A percentile compares a stretch with the other conserved stretches of the same genome.
phyloP scores from a whole-genome alignment of 1,140 invertebrate species.

The Ladona fulva region DNA sequence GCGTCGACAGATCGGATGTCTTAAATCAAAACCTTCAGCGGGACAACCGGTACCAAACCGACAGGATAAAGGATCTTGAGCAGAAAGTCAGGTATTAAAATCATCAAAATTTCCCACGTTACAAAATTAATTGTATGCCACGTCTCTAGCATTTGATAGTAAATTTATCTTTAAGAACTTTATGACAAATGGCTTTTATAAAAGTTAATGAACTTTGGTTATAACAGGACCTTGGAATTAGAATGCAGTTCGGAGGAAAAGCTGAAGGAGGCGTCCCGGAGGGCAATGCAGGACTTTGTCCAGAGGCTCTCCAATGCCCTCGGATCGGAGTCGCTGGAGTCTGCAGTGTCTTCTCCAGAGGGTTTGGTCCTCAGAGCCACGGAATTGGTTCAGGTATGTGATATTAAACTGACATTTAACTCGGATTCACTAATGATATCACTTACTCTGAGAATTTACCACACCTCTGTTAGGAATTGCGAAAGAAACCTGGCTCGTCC shows the following conservation, averaged over 20 bases:
- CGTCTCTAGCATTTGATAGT: background rate
- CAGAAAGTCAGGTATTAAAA: conserved; percentile 44
- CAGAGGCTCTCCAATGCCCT: conserved; percentile 54
- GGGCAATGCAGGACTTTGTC: conserved; percentile 51
- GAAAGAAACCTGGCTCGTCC: too few relatives aligned
- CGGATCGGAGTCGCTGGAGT: conserved; percentile 33
- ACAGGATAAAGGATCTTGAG: conserved; percentile 63
- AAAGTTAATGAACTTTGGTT: too few relatives aligned
- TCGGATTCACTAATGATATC: too few relatives aligned
- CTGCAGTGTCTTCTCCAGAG: background rate
- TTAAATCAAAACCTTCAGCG: conserved; percentile 60
- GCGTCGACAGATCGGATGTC: conserved; percentile 55
- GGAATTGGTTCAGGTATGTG: conserved; percentile 13
- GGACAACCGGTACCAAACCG: conserved; percentile 62
- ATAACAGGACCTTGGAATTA: conserved; percentile 49
- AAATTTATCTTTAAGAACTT: conserved; percentile 12
- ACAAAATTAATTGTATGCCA: conserved; percentile 10
- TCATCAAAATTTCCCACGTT: background rate
- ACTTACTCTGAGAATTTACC: too few relatives aligned
- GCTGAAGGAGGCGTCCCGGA: conserved; percentile 51
- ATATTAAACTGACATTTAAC: background rate
- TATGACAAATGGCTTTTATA: background rate
- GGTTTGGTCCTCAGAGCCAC: conserved; percentile 2
- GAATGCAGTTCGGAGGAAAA: conserved; percentile 57
- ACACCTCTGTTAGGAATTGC: too few relatives aligned